Evolutionary conservation across 2,888 invertebrate genomes (phyloP).

Genomic region (Hydrotaea diabolus): DNA sequence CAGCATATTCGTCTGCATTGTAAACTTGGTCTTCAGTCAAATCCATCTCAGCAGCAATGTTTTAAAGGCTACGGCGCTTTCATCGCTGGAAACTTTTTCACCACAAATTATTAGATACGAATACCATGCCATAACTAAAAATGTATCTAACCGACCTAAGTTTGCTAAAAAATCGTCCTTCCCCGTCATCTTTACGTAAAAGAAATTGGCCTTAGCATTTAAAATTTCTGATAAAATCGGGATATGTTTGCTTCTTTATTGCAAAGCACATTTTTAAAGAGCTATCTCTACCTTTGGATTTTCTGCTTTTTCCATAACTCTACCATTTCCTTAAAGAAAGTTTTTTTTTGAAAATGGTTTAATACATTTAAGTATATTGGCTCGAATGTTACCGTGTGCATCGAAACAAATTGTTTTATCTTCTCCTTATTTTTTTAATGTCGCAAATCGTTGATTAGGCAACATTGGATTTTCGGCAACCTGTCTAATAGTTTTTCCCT

Average conservation of each 20-base stretch:
- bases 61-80: constrained; percentile 32
- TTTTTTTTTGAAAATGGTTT: constrained; percentile 32
- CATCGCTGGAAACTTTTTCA: constrained; percentile 54
- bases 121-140: constrained; percentile 56
- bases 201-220: constrained; percentile 66
- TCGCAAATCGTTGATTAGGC: constrained; percentile 35
- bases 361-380: constrained; percentile 23
- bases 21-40: constrained; percentile 65
- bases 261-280: constrained; percentile 67
- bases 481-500: constrained; percentile 41
- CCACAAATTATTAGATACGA: constrained; percentile 59
- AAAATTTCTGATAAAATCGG: constrained; percentile 62
- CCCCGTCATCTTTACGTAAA: constrained; percentile 63
- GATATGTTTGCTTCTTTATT: too few species aligned
- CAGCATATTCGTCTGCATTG: constrained; percentile 68
- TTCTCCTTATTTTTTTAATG: too few species aligned
- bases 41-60: constrained; percentile 53
- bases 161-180: constrained; percentile 60
- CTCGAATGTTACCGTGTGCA: constrained; percentile 38
- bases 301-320: constrained; percentile 62
- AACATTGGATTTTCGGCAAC: constrained; percentile 38
- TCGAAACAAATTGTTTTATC: constrained; percentile 42
- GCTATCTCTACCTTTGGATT: constrained; percentile 66
- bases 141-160: constrained; percentile 63
- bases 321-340: too few species aligned